phyloP scores from a whole-genome alignment of 2,797 vertebrate species.

The Cuniculus paca region DNA sequence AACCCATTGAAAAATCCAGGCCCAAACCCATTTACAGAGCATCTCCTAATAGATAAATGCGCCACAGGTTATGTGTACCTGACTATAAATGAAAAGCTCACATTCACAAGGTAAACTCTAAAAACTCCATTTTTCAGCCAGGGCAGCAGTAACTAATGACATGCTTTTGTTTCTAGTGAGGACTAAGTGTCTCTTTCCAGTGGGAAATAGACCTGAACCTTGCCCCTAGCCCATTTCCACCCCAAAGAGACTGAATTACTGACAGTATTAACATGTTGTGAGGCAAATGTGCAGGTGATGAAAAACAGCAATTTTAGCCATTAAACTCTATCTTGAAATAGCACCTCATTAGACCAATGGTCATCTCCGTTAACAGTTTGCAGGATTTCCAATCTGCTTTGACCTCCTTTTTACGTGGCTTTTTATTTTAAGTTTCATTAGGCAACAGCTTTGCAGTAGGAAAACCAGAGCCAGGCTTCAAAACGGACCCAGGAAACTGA shows the following conservation, averaged over 20 bases:
- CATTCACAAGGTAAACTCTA: constrained; percentile 71
- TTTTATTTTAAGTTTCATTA: constrained; percentile 35
- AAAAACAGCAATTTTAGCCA: constrained; percentile 29
- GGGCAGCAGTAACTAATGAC: constrained; percentile 69
- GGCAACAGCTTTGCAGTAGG: neutral
- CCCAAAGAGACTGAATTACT: constrained; percentile 23
- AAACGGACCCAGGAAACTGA: neutral
- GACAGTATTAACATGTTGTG: neutral
- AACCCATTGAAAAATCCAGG: constrained; percentile 67
- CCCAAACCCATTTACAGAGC: constrained; percentile 71
- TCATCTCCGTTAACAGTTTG: neutral
- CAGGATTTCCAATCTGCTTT: constrained; percentile 8
- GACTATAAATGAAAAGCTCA: constrained; percentile 72
- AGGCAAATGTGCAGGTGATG: neutral
- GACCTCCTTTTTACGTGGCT: neutral
- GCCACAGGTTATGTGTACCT: constrained; percentile 71
- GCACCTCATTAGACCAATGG: neutral
- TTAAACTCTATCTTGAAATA: constrained; percentile 50
- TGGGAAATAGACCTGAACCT: constrained; percentile 31
- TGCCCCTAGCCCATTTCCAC: neutral
- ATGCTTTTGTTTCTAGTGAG: constrained; percentile 66
- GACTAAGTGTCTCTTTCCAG: constrained; percentile 64
- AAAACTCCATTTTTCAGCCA: constrained; percentile 76
- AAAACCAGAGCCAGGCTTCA: neutral
- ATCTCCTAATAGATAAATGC: constrained; percentile 78